Conservation (phyloP, 2,888 invertebrate species). For the Dendrolimus pini region DNA sequence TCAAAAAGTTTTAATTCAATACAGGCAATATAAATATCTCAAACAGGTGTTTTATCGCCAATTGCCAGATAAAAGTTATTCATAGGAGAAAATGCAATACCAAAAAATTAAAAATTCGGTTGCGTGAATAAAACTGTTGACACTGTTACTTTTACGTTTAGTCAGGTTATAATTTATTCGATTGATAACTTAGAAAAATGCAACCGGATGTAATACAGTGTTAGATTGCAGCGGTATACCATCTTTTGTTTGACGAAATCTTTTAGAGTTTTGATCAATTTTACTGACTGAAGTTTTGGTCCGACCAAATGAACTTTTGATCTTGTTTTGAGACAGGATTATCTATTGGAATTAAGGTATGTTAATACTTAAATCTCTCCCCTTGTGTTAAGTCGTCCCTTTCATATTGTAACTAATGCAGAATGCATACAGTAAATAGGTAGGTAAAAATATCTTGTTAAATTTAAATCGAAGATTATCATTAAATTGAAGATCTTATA, state of each 20-base stretch:
- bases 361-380: constrained; percentile 54
- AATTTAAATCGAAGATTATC: constrained; percentile 67
- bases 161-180: too few relatives aligned
- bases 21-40: too few relatives aligned
- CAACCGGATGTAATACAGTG: constrained; percentile 3
- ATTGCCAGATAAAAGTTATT: too few relatives aligned
- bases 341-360: constrained; percentile 63
- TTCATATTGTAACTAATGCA: constrained; percentile 51
- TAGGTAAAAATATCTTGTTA: constrained; percentile 75
- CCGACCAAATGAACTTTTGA: constrained; percentile 74
- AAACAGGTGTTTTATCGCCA: too few relatives aligned
- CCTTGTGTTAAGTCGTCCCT: constrained; percentile 56
- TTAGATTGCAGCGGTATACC: constrained; percentile 12
- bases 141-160: too few relatives aligned
- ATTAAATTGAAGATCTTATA: constrained; percentile 69
- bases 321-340: constrained; percentile 69
- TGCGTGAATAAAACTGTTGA: too few relatives aligned
- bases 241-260: constrained; percentile 27
- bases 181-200: too few relatives aligned
- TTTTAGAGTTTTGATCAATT: constrained; percentile 63
- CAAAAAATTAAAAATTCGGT: too few relatives aligned
- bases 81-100: too few relatives aligned
- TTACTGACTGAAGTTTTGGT: constrained; percentile 75
- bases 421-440: constrained; percentile 54
- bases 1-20: too few relatives aligned